A percentile compares a stretch with the other conserved stretches of the same genome.
Evolutionary conservation across 2,888 invertebrate species (phyloP).

Genomic region (Archaeoteleia sp.): DNA sequence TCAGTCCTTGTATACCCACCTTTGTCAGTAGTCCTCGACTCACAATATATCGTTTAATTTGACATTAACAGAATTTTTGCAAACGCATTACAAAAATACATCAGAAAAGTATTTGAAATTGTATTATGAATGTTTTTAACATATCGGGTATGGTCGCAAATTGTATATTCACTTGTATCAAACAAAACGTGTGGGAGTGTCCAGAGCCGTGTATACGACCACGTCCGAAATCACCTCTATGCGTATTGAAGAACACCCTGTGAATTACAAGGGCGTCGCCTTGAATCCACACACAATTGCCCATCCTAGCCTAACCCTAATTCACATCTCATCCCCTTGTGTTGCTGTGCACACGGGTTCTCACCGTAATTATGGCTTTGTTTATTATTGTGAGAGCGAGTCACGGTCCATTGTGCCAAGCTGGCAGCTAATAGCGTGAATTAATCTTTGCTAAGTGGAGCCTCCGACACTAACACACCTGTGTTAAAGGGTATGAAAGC

Average conservation of each 20-base stretch:
- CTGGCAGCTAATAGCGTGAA: slow-evolving; percentile 66
- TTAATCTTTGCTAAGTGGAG: slow-evolving; percentile 66
- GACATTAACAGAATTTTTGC: no score
- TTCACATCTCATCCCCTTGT: slow-evolving; percentile 12
- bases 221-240: no score
- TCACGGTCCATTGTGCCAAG: slow-evolving; percentile 57
- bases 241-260: neutral
- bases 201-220: no score
- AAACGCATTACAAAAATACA: no score
- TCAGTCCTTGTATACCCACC: no score
- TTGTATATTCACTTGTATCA: no score
- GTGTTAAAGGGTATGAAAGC: slow-evolving; percentile 15
- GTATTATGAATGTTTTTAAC: no score
- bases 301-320: slow-evolving; percentile 16
- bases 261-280: slow-evolving; percentile 12
- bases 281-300: slow-evolving; percentile 27
- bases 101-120: no score
- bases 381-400: slow-evolving; percentile 51
- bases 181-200: neutral
- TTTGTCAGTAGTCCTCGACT: no score
- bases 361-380: slow-evolving; percentile 54
- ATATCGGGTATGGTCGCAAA: no score
- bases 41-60: no score
- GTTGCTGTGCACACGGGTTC: slow-evolving; percentile 16
- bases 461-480: slow-evolving; percentile 58